A percentile compares a stretch with the other conserved stretches of the same genome.
Conservation (phyloP, 1,140 invertebrate species). For the Drosophila arizonae region DNA sequence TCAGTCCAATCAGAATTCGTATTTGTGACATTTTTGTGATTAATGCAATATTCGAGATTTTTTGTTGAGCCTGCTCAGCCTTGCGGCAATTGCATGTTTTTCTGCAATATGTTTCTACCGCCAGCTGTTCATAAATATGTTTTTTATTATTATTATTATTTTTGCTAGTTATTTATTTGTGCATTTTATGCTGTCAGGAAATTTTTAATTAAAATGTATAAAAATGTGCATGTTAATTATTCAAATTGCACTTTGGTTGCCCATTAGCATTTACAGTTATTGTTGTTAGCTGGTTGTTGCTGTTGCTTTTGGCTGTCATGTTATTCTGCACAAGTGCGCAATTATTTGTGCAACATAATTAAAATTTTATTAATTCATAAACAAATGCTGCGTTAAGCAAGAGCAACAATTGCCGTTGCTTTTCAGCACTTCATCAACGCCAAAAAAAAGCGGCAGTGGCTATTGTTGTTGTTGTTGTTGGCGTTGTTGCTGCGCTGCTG, state of each 20-base stretch:
- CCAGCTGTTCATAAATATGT: background rate
- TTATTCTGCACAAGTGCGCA: slow-evolving; percentile 68
- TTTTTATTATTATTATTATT: background rate
- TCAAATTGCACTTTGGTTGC: slow-evolving; percentile 20
- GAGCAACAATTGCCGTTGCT: slow-evolving; percentile 4
- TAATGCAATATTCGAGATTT: background rate
- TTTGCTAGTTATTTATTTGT: background rate
- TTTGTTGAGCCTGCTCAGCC: background rate
- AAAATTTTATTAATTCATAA: slow-evolving; percentile 78
- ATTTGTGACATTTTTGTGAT: background rate
- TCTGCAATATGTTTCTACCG: background rate
- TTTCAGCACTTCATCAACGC: slow-evolving; percentile 46
- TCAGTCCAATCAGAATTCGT: background rate
- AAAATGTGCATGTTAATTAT: slow-evolving; percentile 26
- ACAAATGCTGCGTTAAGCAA: slow-evolving; percentile 53
- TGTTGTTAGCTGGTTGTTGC: slow-evolving; percentile 35
- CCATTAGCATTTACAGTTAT: slow-evolving; percentile 13
- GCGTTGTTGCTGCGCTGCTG: slow-evolving; percentile 19
- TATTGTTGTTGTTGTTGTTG: slow-evolving; percentile 37
- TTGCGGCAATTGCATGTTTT: background rate
- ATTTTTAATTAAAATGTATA: slow-evolving; percentile 34
- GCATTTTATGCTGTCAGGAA: background rate
- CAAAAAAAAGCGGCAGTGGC: background rate
- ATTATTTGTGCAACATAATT: slow-evolving; percentile 77
- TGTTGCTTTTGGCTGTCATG: slow-evolving; percentile 18